Evolutionary conservation across 1,140 invertebrate genomes (phyloP), one percentile per base, ranked within the genome.

Genomic region (Ceratina japonica): DNA sequence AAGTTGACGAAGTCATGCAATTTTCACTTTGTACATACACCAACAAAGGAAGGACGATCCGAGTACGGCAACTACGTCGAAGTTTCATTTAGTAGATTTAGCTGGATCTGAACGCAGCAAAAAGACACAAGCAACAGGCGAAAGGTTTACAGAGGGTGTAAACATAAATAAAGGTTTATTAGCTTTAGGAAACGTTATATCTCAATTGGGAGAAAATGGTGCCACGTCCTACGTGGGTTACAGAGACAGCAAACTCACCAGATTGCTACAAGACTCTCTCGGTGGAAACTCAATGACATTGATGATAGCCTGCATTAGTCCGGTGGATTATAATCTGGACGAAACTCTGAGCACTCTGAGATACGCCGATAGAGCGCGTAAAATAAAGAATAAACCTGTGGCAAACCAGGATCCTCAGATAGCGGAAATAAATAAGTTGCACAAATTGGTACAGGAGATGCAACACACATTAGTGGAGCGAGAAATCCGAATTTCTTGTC

Each of bases 91-190:
- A 5, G 97, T 98, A 0, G 98, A 99, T 94, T 93, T 99, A 75
- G 98, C 98, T 58, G 98, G 98, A 0, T 98, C 97, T 7, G 98
- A 99, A 90, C 93, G 98, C 70, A 96, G 96, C 27, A 98, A 98
- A 85, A 98, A 98, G 90, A 99, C 98, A 0, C 95, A 97, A 78
- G 97, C 98, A 13, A 96, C 95, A 16, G 98, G 98, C 1, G 96
- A 97, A 82, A 94, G 98, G n/a, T 96, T 98, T 83, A 97, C 96
- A 92, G 98, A 98, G 93, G 97, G 98, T 20, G 95, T 98, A 0
- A 97, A 98, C 85, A 99, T 99, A 66, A 99, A 99, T 91, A 97
- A 96, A 89, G 98, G 97, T 0, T 92, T 99, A 0, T 91, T 99
- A 52, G 97, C 97, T 1, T 92, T 99, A 0, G 98, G 98, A 22